A percentile compares a stretch with the other conserved stretches of the same genome.
phyloP scores from a whole-genome alignment of 2,113 vertebrate species.

The Phyllostomus discolor region DNA sequence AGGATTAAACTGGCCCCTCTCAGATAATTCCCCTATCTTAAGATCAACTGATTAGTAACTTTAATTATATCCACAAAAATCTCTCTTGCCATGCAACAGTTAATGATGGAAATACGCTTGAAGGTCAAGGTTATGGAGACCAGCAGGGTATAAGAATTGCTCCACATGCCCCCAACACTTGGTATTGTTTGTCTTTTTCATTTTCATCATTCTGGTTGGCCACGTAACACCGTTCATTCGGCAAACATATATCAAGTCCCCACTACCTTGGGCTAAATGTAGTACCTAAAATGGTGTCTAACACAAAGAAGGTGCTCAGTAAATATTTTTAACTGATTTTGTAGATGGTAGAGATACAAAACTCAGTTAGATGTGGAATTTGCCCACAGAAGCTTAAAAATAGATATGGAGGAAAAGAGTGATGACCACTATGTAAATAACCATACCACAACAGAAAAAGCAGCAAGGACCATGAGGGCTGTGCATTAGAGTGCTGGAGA shows the following conservation, averaged over 20 bases:
- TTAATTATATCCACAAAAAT: neutral
- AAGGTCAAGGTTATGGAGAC: neutral
- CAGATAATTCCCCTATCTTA: neutral
- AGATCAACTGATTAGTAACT: neutral
- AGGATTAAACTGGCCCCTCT: neutral
- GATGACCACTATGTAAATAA: neutral
- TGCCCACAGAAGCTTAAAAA: neutral
- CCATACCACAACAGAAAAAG: neutral
- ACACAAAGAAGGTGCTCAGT: neutral
- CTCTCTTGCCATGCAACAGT: neutral
- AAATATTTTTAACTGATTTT: neutral
- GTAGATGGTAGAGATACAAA: neutral
- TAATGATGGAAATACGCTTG: neutral
- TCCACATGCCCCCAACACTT: neutral
- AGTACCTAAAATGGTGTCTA: neutral
- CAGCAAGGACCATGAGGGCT: neutral
- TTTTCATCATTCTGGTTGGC: neutral
- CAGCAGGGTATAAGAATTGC: neutral
- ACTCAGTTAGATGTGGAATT: neutral
- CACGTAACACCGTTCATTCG: neutral
- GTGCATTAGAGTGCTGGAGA: neutral
- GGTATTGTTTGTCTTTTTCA: neutral
- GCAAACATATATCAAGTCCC: neutral
- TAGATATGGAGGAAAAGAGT: neutral
- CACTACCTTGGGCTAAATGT: neutral